Evolutionary conservation across 2,797 vertebrate species (phyloP).

Genomic region (Chrysolophus pictus): DNA sequence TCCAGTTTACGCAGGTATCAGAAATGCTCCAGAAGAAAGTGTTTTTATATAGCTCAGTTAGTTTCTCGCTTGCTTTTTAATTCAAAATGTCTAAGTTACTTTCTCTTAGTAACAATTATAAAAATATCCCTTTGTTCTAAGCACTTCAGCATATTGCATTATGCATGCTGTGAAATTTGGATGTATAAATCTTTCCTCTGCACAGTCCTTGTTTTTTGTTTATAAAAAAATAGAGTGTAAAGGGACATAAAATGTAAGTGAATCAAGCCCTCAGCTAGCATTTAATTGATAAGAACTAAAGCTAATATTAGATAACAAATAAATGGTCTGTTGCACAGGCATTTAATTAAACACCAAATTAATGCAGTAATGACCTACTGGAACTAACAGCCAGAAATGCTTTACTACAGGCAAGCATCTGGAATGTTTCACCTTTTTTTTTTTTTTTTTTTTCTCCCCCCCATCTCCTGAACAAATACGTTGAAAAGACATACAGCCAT

Average conservation of each 20-base stretch:
- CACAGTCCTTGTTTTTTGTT: constrained; percentile 76
- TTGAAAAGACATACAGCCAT: constrained; percentile 75
- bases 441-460: background rate
- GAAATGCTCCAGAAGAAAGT: fast-evolving
- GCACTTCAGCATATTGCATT: constrained; percentile 54
- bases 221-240: constrained; percentile 79
- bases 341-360: constrained; percentile 89
- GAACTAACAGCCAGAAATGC: constrained; percentile 86
- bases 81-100: background rate
- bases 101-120: background rate
- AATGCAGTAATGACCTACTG: constrained; percentile 88
- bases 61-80: background rate
- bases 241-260: constrained; percentile 81
- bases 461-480: constrained; percentile 61
- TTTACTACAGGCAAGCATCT: constrained; percentile 83
- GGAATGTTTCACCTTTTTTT: constrained; percentile 80
- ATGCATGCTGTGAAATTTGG: constrained; percentile 52
- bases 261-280: constrained; percentile 85
- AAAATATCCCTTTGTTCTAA: constrained; percentile 38
- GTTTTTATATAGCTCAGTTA: background rate
- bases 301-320: constrained; percentile 90
- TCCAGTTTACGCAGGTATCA: background rate
- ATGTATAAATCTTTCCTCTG: constrained; percentile 66
- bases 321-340: constrained; percentile 88
- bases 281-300: constrained; percentile 89